Base-by-base conservation (phyloP, 1,140 invertebrate genomes). In the Halictus rubicundus region DNA sequence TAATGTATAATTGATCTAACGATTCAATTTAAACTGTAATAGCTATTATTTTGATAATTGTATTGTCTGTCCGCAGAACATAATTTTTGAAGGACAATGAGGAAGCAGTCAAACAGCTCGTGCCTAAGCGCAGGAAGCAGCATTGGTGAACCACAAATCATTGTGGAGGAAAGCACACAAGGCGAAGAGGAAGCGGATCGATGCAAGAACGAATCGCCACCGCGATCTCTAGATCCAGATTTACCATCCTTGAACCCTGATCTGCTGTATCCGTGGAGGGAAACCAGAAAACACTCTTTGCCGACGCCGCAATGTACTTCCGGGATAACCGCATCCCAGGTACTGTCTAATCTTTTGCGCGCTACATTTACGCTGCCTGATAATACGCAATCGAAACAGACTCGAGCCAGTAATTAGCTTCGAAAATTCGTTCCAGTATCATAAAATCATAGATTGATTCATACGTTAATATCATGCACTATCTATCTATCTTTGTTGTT, bases 241-340 rank as follows among this genome's bases (percentile, higher is more conserved):
- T 96, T 96, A 0, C 96, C 96, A 9, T 93, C 92, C 39, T 27
- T 95, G 59, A 97, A 97, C 91, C 96, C 96, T 0, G 96, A 96
- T 92, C 93, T 97, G 46, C 91, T 97, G 12, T 97, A 96, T 6
- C 96, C 97, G 1, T 97, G 96, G 94, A 93, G 96, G 39, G 95
- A 96, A 75, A 95, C 95, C 2, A 94, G 96, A 68, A 97, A 97
- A 88, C 95, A 97, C 85, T 97, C 96, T 10, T 92, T 97, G 82
- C 97, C 96, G 2, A 97, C 96, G 0, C 96, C 96, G 12, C 95
- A 96, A 82, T 97, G 96, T 83, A 96, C 96, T 64, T 95, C 96
- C 49, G 97, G 97, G 60, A 97, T 97, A 82, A 97, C 96, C 14
- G 97, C 97, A 54, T 97, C 96, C 73, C 97, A 97, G 94, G 96